phyloP scores from a whole-genome alignment of 2,113 vertebrate species.

The Tupaia chinensis region DNA sequence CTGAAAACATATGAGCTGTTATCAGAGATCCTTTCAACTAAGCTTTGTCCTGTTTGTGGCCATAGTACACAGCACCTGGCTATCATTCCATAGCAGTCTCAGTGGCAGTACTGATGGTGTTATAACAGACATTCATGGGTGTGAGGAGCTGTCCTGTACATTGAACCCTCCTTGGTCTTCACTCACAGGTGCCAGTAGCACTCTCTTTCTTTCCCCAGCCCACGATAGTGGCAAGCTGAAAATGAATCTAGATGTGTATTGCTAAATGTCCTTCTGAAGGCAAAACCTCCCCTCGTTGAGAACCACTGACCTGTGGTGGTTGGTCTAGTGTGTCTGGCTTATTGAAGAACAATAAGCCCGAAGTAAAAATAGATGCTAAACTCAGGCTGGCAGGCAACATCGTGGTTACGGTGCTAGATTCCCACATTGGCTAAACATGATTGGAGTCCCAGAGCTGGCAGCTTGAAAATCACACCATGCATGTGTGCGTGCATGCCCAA shows the following conservation, averaged over 20 bases:
- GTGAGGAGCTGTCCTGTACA: not conserved
- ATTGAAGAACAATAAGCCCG: not conserved
- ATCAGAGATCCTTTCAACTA: not conserved
- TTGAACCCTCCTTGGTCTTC: not conserved
- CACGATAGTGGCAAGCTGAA: not conserved
- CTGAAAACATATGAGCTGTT: not conserved
- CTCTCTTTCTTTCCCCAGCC: not conserved
- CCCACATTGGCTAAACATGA: too few species aligned
- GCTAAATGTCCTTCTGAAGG: not conserved
- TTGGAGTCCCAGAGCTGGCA: too few species aligned
- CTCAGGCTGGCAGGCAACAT: not conserved
- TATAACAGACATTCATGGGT: not conserved
- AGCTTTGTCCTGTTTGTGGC: not conserved
- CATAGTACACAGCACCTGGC: not conserved
- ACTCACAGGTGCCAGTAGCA: not conserved
- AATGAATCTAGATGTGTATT: not conserved
- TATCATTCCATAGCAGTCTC: not conserved
- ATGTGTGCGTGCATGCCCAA: too few species aligned
- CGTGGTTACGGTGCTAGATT: too few species aligned
- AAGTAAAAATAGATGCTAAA: not conserved
- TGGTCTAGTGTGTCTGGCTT: not conserved
- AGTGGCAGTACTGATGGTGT: not conserved
- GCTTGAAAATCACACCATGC: too few species aligned
- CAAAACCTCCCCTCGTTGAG: not conserved
- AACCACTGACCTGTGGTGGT: not conserved